Base-by-base conservation (phyloP, 2,797 vertebrate genomes). In the Taeniopygia guttata region DNA sequence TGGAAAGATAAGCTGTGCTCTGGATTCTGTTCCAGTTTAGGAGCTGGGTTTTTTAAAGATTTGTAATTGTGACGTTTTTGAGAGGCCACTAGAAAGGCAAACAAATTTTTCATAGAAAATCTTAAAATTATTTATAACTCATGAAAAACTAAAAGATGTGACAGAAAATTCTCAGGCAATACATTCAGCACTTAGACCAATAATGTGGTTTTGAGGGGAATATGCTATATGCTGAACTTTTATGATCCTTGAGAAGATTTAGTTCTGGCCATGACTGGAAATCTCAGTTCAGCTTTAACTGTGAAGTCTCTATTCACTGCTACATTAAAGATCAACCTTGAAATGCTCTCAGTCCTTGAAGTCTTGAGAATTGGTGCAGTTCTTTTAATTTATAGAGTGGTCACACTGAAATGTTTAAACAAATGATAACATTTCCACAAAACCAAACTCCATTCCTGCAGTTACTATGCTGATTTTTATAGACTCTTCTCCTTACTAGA, bases 391-490 rank as follows among this genome's bases (percentile, higher is more conserved):
- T 81, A 68, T 34, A 68, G 58, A 72, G 27, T 76, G 43, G 74
- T 82, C 43, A 42, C 56, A 80, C 9, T 77, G 66, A 75, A 93
- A 49, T 52, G 62, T 76, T 89, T 91, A 90, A 94, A 93, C 60
- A 74, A 92, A 76, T 52, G 85, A 70, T 76, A 84, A 84, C 77
- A 75, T 68, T 1, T 59, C 79, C 83, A 92, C 67, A 96, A 87
- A 91, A 87, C 26, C 78, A 46, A 96, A 90, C 67, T 92, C 89
- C 43, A 80, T 94, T 96, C 29, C 43, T 73, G 10, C 29, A 70
- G 11, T 70, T 89, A 73, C 10, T 59, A 11, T 3, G 1, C 30
- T 63, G 34, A 85, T 83, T 94, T 83, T 62, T 67, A n/a, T 19
- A 75, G 58, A 32, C 26, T 66, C 13, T 84, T 95, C 59, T 84